Evolutionary conservation across 1,140 invertebrate genomes (phyloP).

Genomic region (Chelonus insularis): DNA sequence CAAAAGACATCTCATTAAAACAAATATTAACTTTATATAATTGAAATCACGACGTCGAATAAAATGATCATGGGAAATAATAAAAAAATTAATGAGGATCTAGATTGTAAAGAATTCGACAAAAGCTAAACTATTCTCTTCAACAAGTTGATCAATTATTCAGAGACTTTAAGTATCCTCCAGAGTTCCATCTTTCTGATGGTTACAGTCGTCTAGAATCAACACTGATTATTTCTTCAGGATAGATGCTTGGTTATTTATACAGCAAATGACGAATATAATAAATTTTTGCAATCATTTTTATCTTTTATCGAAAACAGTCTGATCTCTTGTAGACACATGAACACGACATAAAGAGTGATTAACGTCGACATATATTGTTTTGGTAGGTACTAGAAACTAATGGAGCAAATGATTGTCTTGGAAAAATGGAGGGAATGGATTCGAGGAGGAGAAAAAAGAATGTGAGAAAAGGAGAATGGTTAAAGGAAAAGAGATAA

Average conservation of each 20-base stretch:
- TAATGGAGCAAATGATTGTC: conserved; percentile 43
- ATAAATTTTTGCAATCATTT: not conserved
- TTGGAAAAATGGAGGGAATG: conserved; percentile 19
- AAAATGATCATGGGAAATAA: too few species aligned
- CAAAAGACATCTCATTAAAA: too few species aligned
- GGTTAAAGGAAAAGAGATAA: conserved; percentile 12
- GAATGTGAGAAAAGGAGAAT: not conserved
- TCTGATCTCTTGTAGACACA: conserved; percentile 2
- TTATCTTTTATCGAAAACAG: not conserved
- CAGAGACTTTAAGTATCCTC: conserved; percentile 8
- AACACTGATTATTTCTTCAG: conserved; percentile 14
- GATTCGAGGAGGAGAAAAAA: conserved; percentile 2
- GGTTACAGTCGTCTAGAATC: not conserved
- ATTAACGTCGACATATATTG: conserved; percentile 13
- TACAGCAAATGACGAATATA: too few species aligned
- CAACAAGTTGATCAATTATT: conserved; percentile 20
- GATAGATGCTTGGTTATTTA: not conserved
- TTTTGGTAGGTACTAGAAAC: conserved; percentile 22
- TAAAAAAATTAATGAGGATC: too few species aligned
- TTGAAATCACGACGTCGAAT: too few species aligned
- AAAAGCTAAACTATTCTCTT: not conserved
- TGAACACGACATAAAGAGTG: not conserved
- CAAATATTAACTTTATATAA: too few species aligned
- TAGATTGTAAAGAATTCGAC: not conserved
- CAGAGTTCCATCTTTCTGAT: not conserved